phyloP scores from a whole-genome alignment of 2,888 invertebrate species.

The Taenaris catops region DNA sequence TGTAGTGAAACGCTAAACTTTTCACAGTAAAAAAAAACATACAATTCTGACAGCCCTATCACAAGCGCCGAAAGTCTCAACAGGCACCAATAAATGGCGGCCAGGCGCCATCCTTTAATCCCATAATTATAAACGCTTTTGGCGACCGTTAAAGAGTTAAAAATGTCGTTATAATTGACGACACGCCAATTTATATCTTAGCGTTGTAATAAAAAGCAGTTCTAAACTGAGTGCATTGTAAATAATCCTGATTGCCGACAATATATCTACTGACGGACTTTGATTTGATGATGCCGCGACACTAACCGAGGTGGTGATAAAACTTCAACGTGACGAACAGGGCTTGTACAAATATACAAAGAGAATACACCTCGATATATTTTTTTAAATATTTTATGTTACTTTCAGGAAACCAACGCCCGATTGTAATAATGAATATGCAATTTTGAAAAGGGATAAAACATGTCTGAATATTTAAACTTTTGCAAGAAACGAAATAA shows the following conservation, averaged over 20 bases:
- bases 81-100: conserved; percentile 24
- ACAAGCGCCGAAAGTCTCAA: conserved; percentile 13
- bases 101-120: conserved; percentile 26
- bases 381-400: too few relatives aligned
- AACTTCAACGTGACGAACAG: too few relatives aligned
- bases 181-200: conserved; percentile 40
- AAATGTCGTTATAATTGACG: conserved; percentile 46
- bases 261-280: conserved; percentile 39
- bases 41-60: conserved; percentile 16
- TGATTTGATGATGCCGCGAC: conserved; percentile 22
- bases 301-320: conserved; percentile 1
- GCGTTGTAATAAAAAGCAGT: conserved; percentile 42
- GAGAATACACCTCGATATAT: too few relatives aligned
- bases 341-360: too few relatives aligned
- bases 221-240: conserved; percentile 31
- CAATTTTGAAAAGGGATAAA: too few relatives aligned
- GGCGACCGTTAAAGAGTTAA: conserved; percentile 38
- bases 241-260: conserved; percentile 49
- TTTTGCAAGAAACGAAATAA: too few relatives aligned
- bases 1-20: too few relatives aligned
- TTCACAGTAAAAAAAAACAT: too few relatives aligned
- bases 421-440: too few relatives aligned
- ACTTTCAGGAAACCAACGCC: too few relatives aligned
- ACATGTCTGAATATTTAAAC: too few relatives aligned
- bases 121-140: conserved; percentile 31